phyloP scores from a whole-genome alignment of 2,797 vertebrate species.

The Luscinia megarhynchos region DNA sequence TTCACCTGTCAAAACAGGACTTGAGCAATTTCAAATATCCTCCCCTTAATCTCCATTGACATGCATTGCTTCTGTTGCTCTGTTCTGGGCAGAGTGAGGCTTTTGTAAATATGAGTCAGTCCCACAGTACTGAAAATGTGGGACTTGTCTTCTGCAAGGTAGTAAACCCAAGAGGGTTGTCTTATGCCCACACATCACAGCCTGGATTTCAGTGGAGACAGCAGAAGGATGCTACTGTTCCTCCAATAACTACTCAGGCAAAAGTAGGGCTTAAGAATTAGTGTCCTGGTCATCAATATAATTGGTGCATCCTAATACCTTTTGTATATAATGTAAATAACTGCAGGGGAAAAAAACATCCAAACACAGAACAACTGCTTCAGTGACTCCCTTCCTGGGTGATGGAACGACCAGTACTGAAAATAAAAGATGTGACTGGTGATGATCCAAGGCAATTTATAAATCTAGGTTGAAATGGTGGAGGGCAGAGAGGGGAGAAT shows the following conservation, averaged over 20 bases:
- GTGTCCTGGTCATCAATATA: not conserved
- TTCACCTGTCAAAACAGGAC: not conserved
- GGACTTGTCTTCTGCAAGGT: not conserved
- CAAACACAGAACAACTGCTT: not conserved
- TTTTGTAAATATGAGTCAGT: not conserved
- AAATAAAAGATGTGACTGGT: not conserved
- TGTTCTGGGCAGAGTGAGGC: not conserved
- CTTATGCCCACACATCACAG: not conserved
- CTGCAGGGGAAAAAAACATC: not conserved
- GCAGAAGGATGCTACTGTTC: not conserved
- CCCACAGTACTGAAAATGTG: not conserved
- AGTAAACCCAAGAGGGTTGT: not conserved
- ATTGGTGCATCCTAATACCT: not conserved
- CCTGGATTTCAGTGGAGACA: not conserved
- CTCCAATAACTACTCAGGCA: not conserved
- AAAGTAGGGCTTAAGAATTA: not conserved
- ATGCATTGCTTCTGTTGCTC: not conserved
- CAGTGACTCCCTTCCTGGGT: not conserved
- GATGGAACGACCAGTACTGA: not conserved
- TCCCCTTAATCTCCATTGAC: not conserved
- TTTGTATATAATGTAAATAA: not conserved
- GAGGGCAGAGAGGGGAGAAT: not conserved
- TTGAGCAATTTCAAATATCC: not conserved
- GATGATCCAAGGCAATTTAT: not conserved
- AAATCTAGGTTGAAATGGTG: not conserved